Percentiles rank a stretch among this genome's conserved stretches.
Conservation (phyloP, 2,113 vertebrate genomes). For the Corapipo altera region DNA sequence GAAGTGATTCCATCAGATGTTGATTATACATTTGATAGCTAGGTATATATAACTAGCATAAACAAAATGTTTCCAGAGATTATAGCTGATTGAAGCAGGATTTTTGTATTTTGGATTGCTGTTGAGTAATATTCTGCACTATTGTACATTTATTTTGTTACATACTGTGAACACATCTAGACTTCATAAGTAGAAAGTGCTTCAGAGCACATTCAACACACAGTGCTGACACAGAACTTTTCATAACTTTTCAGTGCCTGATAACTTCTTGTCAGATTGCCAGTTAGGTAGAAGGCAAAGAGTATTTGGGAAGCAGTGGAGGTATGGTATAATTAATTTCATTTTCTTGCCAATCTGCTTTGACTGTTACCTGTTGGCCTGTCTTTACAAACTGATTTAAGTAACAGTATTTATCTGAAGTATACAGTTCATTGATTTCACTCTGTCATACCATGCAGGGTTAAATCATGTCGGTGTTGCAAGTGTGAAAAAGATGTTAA, state of each 20-base stretch:
- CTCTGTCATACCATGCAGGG: not conserved
- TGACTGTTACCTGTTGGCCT: not conserved
- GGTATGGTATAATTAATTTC: not conserved
- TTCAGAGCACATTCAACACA: slow-evolving; percentile 37
- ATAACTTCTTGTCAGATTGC: slow-evolving; percentile 34
- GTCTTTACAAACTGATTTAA: slow-evolving; percentile 12
- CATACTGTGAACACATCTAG: slow-evolving; percentile 3
- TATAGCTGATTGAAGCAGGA: not conserved
- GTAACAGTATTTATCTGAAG: not conserved
- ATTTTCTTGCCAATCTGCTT: not conserved
- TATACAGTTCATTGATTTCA: not conserved
- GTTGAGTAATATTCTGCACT: slow-evolving; percentile 20
- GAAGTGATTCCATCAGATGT: not conserved
- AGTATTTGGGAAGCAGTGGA: not conserved
- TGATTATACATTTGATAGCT: not conserved
- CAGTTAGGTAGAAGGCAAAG: not conserved
- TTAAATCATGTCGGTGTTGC: not conserved
- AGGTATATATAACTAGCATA: not conserved
- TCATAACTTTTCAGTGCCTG: slow-evolving; percentile 24
- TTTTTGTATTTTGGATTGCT: slow-evolving; percentile 13
- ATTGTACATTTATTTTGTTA: slow-evolving; percentile 24
- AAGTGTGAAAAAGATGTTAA: not conserved
- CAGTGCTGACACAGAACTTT: slow-evolving; percentile 5
- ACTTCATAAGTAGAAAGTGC: slow-evolving; percentile 36
- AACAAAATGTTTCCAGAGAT: not conserved